Conservation (phyloP, 23 tunicate species). For the Phallusia fumigata region DNA sequence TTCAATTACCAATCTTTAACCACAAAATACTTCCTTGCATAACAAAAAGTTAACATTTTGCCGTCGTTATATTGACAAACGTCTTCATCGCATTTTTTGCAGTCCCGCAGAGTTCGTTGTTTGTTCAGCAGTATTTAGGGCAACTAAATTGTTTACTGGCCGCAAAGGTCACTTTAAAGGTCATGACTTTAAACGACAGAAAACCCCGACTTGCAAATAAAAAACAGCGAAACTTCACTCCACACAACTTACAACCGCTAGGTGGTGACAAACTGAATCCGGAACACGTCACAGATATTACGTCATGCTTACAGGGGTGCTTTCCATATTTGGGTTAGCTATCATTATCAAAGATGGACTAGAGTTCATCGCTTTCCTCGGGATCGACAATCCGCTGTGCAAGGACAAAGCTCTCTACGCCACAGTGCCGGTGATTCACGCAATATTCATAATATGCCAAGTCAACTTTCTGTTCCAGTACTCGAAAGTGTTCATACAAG, state of each 20-base stretch:
- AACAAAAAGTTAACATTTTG: too few species aligned
- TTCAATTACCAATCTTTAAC: too few species aligned
- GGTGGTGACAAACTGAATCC: too few species aligned
- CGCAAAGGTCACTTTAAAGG: background rate
- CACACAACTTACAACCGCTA: too few species aligned
- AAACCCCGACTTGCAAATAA: too few species aligned
- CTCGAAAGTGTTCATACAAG: conserved; percentile 64
- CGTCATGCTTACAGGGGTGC: conserved; percentile 38
- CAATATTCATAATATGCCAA: conserved; percentile 51
- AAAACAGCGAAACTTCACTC: background rate
- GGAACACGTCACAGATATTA: background rate
- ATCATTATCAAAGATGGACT: conserved; percentile 81
- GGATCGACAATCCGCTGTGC: conserved; percentile 37
- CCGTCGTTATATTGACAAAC: too few species aligned
- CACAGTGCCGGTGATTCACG: conserved; percentile 47
- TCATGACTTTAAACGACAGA: too few species aligned
- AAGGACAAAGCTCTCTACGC: conserved; percentile 40
- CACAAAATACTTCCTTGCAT: too few species aligned
- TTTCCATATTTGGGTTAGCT: conserved; percentile 71
- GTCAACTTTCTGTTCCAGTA: conserved; percentile 68
- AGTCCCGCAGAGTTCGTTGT: too few species aligned
- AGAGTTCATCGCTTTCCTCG: conserved; percentile 48
- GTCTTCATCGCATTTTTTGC: too few species aligned
- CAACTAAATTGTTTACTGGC: background rate
- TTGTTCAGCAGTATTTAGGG: background rate